Percentiles rank a stretch among this genome's conserved stretches.
Evolutionary conservation across 2,888 invertebrate species (phyloP).

Genomic region (Elmis aenea): DNA sequence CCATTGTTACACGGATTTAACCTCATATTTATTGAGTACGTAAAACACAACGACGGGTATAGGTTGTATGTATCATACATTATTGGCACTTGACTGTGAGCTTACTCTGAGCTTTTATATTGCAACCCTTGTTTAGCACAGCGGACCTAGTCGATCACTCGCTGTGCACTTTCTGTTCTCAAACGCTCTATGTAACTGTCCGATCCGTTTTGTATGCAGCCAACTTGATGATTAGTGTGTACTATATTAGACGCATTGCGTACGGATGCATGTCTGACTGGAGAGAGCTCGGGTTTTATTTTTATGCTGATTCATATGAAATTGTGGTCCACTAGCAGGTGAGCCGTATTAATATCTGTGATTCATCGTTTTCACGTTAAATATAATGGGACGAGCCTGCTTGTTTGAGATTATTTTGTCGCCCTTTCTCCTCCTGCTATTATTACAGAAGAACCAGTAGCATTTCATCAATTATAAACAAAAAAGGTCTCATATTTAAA

Average conservation of each 20-base stretch:
- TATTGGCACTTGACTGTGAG: slow-evolving; percentile 29
- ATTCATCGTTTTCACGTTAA: background rate
- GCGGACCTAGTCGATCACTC: slow-evolving; percentile 12
- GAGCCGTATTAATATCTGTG: background rate
- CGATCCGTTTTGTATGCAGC: slow-evolving; percentile 11
- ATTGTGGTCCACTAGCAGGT: slow-evolving; percentile 7
- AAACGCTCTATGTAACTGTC: background rate
- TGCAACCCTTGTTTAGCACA: slow-evolving; percentile 23
- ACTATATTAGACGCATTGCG: slow-evolving; percentile 18
- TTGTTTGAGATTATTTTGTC: too few relatives aligned
- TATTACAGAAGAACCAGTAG: too few relatives aligned
- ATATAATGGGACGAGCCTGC: too few relatives aligned
- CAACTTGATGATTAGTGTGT: slow-evolving; percentile 19
- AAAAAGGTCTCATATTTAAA: too few relatives aligned
- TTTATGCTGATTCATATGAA: slow-evolving; percentile 17
- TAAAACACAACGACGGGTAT: slow-evolving; percentile 15
- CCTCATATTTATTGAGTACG: slow-evolving; percentile 16
- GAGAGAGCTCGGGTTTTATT: slow-evolving; percentile 16
- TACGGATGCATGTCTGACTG: slow-evolving; percentile 15
- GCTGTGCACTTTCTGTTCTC: background rate
- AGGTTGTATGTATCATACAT: slow-evolving; percentile 26
- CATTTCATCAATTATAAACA: too few relatives aligned
- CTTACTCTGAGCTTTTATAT: slow-evolving; percentile 27
- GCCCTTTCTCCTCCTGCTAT: too few relatives aligned
- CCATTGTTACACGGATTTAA: slow-evolving; percentile 12